phyloP scores from a whole-genome alignment of 2,797 vertebrate genomes.

The Octomys mimax region DNA sequence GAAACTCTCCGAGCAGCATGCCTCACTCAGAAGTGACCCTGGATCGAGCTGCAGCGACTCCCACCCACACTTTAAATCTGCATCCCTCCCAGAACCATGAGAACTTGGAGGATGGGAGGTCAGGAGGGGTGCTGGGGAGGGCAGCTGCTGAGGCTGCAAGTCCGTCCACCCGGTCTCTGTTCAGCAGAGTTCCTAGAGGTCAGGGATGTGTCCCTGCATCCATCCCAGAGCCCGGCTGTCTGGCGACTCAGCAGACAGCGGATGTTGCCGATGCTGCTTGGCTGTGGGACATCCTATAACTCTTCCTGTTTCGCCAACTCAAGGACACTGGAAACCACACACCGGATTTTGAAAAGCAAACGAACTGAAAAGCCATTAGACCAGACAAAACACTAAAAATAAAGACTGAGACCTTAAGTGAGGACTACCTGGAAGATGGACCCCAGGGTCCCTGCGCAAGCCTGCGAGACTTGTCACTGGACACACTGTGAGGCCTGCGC shows the following conservation, averaged over 20 bases:
- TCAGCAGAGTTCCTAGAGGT: conserved; percentile 57
- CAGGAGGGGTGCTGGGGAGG: fast-evolving
- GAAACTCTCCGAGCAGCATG: background rate
- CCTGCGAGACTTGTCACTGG: fast-evolving
- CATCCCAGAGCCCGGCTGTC: conserved; percentile 67
- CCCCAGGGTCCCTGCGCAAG: background rate
- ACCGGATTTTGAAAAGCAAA: conserved; percentile 57
- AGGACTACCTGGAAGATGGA: background rate
- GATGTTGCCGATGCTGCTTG: background rate
- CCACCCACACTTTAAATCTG: background rate
- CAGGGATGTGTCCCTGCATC: conserved; percentile 55
- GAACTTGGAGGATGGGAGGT: background rate
- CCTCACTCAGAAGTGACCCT: background rate
- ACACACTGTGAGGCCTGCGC: fast-evolving
- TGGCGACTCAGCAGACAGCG: conserved; percentile 76
- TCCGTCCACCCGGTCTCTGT: background rate
- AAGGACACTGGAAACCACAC: conserved; percentile 77
- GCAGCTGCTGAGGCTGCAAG: conserved; percentile 34
- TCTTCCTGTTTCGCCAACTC: conserved; percentile 54
- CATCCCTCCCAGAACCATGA: background rate
- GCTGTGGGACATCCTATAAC: conserved; percentile 10
- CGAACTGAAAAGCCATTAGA: conserved; percentile 52
- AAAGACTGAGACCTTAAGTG: background rate
- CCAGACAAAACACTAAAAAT: conserved; percentile 35
- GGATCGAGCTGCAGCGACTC: background rate